phyloP scores from a whole-genome alignment of 2,888 invertebrate species.

The Epinotia demarniana region DNA sequence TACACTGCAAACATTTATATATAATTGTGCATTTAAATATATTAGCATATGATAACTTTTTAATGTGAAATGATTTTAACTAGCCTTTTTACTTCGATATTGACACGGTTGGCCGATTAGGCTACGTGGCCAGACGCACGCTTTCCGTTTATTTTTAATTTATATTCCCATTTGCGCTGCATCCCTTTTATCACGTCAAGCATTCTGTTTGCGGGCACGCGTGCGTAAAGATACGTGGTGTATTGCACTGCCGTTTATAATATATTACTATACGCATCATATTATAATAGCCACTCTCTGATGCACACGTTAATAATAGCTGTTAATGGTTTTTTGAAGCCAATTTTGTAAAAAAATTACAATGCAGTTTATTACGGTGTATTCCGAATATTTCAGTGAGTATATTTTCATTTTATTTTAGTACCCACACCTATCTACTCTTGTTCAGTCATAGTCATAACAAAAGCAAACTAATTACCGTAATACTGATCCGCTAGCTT shows the following conservation, averaged over 20 bases:
- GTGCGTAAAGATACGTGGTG: constrained; percentile 21
- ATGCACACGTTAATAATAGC: too few relatives aligned
- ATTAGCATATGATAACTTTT: too few relatives aligned
- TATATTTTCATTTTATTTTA: background rate
- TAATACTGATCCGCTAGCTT: constrained; percentile 18
- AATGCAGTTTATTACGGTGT: too few relatives aligned
- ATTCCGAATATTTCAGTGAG: background rate
- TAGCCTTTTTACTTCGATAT: background rate
- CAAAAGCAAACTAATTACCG: constrained; percentile 8
- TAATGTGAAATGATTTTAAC: too few relatives aligned
- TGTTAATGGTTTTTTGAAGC: background rate
- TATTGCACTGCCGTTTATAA: background rate
- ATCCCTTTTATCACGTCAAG: constrained; percentile 7
- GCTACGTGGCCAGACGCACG: background rate
- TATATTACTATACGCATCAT: background rate
- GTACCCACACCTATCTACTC: too few relatives aligned
- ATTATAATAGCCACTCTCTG: background rate
- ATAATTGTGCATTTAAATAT: too few relatives aligned
- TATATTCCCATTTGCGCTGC: background rate
- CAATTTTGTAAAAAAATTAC: too few relatives aligned
- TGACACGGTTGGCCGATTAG: background rate
- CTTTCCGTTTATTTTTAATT: constrained; percentile 19
- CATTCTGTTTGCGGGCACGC: constrained; percentile 11
- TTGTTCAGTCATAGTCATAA: background rate
- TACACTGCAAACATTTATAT: too few relatives aligned